These are phyloP conservation scores for Cordilura impudica DNA, from an alignment of 2,888 invertebrate species.

Conservation along the genomic window DNA sequence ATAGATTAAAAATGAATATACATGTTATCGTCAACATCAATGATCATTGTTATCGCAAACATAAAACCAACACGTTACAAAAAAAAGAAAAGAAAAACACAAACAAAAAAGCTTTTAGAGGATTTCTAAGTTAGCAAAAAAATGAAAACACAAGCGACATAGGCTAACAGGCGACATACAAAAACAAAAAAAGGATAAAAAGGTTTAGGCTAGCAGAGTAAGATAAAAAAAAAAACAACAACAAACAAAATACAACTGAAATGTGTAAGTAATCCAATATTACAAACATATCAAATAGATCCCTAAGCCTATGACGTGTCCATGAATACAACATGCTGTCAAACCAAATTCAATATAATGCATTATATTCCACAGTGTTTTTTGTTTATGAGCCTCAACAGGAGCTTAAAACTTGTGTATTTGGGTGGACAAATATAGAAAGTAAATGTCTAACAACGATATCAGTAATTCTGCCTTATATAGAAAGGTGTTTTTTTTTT, in stretches of 20 bases:
- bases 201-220: not conserved
- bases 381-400: no score
- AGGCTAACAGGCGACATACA: no score
- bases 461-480: no score
- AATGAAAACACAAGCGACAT: not conserved
- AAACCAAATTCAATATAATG: conserved; percentile 34
- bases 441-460: no score
- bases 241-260: not conserved
- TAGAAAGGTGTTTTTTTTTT: no score
- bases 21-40: not conserved
- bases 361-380: not conserved
- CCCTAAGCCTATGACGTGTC: conserved; percentile 45
- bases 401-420: no score
- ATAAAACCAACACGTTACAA: no score
- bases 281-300: conserved; percentile 27
- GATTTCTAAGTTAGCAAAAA: conserved; percentile 11
- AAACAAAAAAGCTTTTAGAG: conserved; percentile 20
- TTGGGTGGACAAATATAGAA: no score
- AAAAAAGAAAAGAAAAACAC: not conserved
- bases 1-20: not conserved
- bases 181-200: not conserved
- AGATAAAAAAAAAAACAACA: no score
- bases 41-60: conserved; percentile 1
- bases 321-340: conserved; percentile 50
- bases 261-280: conserved; percentile 48